Percentiles rank a stretch among this genome's conserved stretches.
These are phyloP conservation scores for Parazoanthus atlanticus DNA, from an alignment of 92 coral and sea anemone species.

Conservation along the genomic window DNA sequence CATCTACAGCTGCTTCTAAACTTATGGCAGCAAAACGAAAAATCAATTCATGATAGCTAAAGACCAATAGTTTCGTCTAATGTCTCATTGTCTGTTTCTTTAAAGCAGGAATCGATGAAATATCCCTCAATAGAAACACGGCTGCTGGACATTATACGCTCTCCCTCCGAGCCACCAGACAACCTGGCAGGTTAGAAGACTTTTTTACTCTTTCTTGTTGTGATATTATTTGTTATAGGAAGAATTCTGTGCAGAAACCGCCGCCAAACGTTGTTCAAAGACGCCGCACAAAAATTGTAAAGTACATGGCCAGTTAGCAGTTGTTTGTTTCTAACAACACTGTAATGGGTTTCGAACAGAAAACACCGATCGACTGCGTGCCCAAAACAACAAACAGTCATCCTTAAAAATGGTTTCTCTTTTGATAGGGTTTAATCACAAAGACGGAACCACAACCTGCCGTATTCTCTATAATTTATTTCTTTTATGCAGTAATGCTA, in stretches of 20 bases:
- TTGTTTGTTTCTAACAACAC: constrained; percentile 48
- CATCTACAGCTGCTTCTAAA: constrained; percentile 84
- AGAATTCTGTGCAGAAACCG: not conserved
- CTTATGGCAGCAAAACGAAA: constrained; percentile 38
- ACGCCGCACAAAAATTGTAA: constrained; percentile 3
- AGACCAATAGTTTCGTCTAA: constrained; percentile 25
- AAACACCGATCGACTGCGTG: constrained; percentile 41
- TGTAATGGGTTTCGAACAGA: constrained; percentile 48
- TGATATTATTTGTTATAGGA: constrained; percentile 21
- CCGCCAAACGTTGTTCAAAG: constrained; percentile 13
- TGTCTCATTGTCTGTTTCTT: constrained; percentile 44
- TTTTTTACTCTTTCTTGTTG: constrained; percentile 24
- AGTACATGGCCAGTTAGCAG: constrained; percentile 43
- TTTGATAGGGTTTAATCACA: not conserved
- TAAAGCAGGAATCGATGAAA: constrained; percentile 86
- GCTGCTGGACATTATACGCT: constrained; percentile 92
- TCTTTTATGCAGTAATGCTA: not conserved
- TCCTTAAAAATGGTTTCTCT: constrained; percentile 32
- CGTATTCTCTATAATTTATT: not conserved
- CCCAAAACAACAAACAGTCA: constrained; percentile 44
- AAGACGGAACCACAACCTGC: not conserved
- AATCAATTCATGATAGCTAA: constrained; percentile 34
- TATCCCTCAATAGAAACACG: constrained; percentile 95
- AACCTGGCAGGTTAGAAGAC: constrained; percentile 83
- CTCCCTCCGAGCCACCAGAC: constrained; percentile 97